Base-by-base conservation (phyloP, 2,113 vertebrate species). In the Fulmarus glacialis region DNA sequence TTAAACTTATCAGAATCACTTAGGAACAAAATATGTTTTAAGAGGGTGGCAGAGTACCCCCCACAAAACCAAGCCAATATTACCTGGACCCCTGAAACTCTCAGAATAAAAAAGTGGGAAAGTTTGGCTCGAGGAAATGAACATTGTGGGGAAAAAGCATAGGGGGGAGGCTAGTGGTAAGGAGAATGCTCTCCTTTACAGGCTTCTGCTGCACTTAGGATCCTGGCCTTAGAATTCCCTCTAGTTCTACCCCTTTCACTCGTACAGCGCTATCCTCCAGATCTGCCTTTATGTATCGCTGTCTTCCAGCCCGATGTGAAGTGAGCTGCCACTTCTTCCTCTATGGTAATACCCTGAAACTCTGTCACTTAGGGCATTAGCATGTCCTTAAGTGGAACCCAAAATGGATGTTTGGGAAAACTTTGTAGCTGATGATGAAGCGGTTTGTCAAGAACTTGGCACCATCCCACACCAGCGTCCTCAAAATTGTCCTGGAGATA, bases 401-500 rank as follows among this genome's bases (percentile, higher is more conserved):
- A 50, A 79, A 94, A 85, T 2, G 22, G 55, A 38, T 72, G 80
- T 87, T 82, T 83, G 14, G 32, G 71, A 45, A 70, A 68, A 55
- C 53, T 79, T 83, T 18, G 34, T 7, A 60, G 50, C 21, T 77
- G 95, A 32, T 67, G 82, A 60, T 80, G 66, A 87, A 95, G 89
- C 40, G 62, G 66, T 90, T 87, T 77, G 78, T 91, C 91, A 77
- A 55, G 95, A 84, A 82, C 60, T 91, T 2, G 0, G 48, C 82
- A 64, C 62, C 78, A 32, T 85, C 87, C 81, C 86, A 60, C 78
- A 78, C 8, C 55, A 60, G 70, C n/a, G 9, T 70, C 88, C 80
- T 94, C 89, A 93, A 59, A 89, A 86, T 70, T 89, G 67, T 87
- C 66, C 81, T 17, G 64, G 58, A 83, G 96, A 91, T 74, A 74